Percentiles rank a stretch among this genome's conserved stretches.
phyloP scores from a whole-genome alignment of 2,113 vertebrate species.

The Aix galericulata region DNA sequence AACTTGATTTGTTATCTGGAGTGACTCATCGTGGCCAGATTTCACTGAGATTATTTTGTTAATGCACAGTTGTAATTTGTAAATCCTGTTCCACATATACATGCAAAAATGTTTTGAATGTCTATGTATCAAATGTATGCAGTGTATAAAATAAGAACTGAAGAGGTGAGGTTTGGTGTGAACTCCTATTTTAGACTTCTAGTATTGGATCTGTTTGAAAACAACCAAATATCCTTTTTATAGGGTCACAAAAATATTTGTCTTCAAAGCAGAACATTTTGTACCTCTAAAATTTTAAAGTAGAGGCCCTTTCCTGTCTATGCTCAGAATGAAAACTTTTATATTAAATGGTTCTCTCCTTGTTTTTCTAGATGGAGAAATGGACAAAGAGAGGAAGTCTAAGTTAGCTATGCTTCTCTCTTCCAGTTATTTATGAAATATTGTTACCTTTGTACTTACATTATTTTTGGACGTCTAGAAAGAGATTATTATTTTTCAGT shows the following conservation, averaged over 20 bases:
- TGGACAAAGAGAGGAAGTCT: background rate
- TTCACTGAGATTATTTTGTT: background rate
- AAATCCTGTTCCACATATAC: background rate
- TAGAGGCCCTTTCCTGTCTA: background rate
- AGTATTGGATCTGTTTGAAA: background rate
- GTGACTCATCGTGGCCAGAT: background rate
- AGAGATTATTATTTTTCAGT: background rate
- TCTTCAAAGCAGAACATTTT: background rate
- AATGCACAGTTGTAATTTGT: background rate
- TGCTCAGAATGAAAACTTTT: background rate
- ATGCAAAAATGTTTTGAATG: background rate
- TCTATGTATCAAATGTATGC: background rate
- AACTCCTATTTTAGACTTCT: background rate
- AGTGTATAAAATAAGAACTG: background rate
- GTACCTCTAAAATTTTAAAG: background rate
- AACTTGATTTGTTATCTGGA: background rate
- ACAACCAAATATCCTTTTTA: background rate
- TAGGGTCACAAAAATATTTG: accelerated
- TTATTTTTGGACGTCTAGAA: background rate
- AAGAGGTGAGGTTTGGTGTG: background rate
- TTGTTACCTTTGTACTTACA: background rate
- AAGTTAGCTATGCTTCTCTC: background rate
- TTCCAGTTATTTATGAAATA: background rate
- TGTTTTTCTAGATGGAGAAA: background rate
- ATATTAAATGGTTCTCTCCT: background rate